Evolutionary conservation across 2,797 vertebrate species (phyloP).

Genomic region (Taenioides sp.): DNA sequence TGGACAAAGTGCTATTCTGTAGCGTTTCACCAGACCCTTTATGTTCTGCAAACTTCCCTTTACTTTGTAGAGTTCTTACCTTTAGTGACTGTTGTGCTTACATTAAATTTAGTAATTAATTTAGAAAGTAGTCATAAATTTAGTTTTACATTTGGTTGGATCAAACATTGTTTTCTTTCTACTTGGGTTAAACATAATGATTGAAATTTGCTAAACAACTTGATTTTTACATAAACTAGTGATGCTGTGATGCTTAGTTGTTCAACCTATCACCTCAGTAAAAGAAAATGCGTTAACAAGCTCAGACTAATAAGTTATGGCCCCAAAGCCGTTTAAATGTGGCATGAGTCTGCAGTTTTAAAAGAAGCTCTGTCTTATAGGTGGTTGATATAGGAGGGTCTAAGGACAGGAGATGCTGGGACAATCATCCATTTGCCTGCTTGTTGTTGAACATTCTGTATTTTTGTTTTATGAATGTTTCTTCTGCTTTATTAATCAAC

Average conservation of each 20-base stretch:
- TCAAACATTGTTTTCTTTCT: not conserved
- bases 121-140: not conserved
- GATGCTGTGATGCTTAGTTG: slow-evolving; percentile 32
- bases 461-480: no score
- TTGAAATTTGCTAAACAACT: not conserved
- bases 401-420: no score
- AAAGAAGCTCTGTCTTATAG: not conserved
- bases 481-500: no score
- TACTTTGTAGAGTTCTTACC: not conserved
- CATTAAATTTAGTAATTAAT: not conserved
- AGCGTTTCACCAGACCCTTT: slow-evolving; percentile 1
- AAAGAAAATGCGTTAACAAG: slow-evolving; percentile 65
- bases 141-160: not conserved
- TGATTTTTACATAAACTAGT: not conserved
- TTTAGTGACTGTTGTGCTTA: not conserved
- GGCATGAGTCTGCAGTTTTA: slow-evolving; percentile 50
- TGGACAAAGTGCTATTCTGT: slow-evolving; percentile 10
- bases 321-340: slow-evolving; percentile 42
- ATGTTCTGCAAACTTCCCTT: not conserved
- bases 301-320: slow-evolving; percentile 57
- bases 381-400: not conserved
- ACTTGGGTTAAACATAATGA: not conserved
- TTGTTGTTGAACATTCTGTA: no score
- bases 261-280: slow-evolving; percentile 35
- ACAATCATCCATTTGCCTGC: no score